phyloP scores from a whole-genome alignment of 2,888 invertebrate species.

The Cantharis rufa region DNA sequence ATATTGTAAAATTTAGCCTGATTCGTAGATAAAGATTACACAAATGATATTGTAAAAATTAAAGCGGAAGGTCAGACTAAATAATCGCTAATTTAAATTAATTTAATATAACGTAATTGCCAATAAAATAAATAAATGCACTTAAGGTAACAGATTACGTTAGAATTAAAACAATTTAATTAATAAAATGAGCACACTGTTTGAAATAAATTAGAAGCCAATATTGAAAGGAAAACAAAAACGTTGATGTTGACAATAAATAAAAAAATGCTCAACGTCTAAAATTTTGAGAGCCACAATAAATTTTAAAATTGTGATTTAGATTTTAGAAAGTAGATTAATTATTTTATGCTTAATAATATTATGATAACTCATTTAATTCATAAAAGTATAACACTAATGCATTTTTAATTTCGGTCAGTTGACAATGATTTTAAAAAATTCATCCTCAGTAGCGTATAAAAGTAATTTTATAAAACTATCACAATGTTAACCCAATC shows the following conservation, averaged over 20 bases:
- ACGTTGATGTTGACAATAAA: neutral
- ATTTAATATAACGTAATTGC: slow-evolving; percentile 47
- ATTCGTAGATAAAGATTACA: slow-evolving; percentile 48
- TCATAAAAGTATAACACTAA: neutral
- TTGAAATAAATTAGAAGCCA: neutral
- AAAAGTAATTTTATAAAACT: neutral
- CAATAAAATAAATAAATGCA: slow-evolving; percentile 25
- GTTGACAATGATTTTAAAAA: neutral
- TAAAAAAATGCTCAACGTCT: neutral
- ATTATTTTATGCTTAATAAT: neutral
- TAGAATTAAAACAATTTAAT: slow-evolving; percentile 1
- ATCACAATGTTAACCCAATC: neutral
- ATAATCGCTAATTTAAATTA: slow-evolving; percentile 57
- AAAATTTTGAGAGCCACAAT: neutral
- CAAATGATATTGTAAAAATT: slow-evolving; percentile 57
- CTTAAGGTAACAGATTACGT: slow-evolving; percentile 17
- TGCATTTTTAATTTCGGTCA: neutral
- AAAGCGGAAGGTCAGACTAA: slow-evolving; percentile 54
- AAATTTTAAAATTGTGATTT: neutral
- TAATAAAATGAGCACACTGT: neutral
- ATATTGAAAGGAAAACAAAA: neutral
- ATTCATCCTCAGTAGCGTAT: neutral
- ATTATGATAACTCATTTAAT: neutral
- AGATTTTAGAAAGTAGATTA: neutral
- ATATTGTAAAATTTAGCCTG: slow-evolving; percentile 39